These are phyloP conservation scores for Lypha dubia DNA, from an alignment of 2,888 invertebrate species.

Conservation along the genomic window DNA sequence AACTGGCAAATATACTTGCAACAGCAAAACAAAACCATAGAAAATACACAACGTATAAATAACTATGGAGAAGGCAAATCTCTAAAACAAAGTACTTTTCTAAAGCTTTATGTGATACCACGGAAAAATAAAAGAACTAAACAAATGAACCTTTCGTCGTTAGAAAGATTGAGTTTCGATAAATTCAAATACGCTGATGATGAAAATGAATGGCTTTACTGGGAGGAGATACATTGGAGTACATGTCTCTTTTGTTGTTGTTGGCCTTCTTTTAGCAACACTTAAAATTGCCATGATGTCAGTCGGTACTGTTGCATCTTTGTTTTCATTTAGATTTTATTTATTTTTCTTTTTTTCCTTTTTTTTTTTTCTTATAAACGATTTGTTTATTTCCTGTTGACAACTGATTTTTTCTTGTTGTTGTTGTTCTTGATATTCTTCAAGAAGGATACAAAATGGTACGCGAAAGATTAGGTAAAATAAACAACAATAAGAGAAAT, in stretches of 20 bases:
- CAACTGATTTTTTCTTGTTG: conserved; percentile 40
- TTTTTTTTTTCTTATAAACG: conserved; percentile 57
- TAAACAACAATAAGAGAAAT: conserved; percentile 17
- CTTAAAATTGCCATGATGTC: conserved; percentile 37
- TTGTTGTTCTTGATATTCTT: conserved; percentile 6
- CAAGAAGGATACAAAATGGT: conserved; percentile 12
- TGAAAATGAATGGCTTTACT: conserved; percentile 72
- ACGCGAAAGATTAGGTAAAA: conserved; percentile 11
- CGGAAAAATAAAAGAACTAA: background rate
- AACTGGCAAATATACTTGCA: conserved; percentile 35
- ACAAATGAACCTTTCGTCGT: conserved; percentile 47
- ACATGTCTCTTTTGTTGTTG: conserved; percentile 33
- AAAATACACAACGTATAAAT: conserved; percentile 44
- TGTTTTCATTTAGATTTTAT: conserved; percentile 53
- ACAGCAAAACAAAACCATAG: conserved; percentile 25
- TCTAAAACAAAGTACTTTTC: conserved; percentile 37
- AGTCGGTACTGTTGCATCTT: conserved; percentile 5
- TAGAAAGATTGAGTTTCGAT: conserved; percentile 66
- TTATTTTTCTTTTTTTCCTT: no score
- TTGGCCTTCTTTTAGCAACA: conserved; percentile 33
- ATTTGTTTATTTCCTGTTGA: conserved; percentile 72
- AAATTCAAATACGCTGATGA: conserved; percentile 74
- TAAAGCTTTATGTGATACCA: background rate
- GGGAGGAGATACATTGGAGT: conserved; percentile 47
- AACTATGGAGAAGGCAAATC: conserved; percentile 8